Evolutionary conservation across 2,113 vertebrate genomes (phyloP).

Genomic region (Megaleporinus macrocephalus): DNA sequence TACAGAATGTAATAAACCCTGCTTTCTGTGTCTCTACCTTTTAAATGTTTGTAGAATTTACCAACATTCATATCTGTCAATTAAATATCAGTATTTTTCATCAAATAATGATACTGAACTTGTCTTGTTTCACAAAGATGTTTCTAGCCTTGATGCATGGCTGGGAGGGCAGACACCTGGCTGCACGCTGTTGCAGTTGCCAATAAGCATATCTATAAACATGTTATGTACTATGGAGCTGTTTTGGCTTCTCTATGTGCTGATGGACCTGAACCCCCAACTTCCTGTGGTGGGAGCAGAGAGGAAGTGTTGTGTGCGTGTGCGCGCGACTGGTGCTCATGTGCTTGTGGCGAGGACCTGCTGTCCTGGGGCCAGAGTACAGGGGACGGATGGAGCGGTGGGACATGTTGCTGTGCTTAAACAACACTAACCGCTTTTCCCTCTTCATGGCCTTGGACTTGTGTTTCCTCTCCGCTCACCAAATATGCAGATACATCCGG

Average conservation of each 20-base stretch:
- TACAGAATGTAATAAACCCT: too few species aligned
- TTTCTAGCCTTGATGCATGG: neutral
- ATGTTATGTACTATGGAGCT: conserved; percentile 37
- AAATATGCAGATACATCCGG: conserved; percentile 53
- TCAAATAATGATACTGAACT: neutral
- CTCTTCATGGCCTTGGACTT: conserved; percentile 57
- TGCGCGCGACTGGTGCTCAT: conserved; percentile 52
- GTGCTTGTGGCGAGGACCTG: conserved; percentile 62
- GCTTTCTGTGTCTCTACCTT: too few species aligned
- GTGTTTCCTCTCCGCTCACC: conserved; percentile 61
- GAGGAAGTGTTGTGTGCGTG: conserved; percentile 60
- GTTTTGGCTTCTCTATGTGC: conserved; percentile 65
- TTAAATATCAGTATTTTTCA: neutral
- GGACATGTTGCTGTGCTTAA: conserved; percentile 46
- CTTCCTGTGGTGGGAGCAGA: conserved; percentile 69
- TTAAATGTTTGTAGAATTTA: too few species aligned
- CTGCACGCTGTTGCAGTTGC: conserved; percentile 31
- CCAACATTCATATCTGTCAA: neutral
- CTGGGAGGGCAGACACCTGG: conserved; percentile 50
- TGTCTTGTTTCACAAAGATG: neutral
- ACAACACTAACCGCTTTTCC: conserved; percentile 59
- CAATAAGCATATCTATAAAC: conserved; percentile 51
- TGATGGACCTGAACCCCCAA: conserved; percentile 69
- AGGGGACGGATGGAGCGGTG: conserved; percentile 47
- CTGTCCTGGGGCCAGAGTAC: conserved; percentile 57